Conservation (phyloP, 2,888 invertebrate genomes). For the Anorthoa munda region DNA sequence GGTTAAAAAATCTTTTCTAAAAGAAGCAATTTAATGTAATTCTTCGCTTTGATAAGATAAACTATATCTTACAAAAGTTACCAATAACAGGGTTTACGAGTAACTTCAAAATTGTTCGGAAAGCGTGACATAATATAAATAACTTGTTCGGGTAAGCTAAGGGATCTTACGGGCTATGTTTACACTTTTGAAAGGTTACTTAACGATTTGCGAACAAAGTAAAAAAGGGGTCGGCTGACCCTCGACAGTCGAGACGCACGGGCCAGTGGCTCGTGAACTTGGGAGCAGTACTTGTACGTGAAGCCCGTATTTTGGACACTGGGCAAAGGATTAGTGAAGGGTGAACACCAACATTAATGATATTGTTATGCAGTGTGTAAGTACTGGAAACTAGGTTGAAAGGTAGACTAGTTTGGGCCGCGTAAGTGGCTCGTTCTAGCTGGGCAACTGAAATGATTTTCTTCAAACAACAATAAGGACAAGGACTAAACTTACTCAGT, state of each 20-base stretch:
- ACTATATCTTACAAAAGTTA: not conserved
- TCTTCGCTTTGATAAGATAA: slow-evolving; percentile 6
- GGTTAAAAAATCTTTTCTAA: too few relatives aligned
- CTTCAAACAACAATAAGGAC: not conserved
- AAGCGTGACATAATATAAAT: not conserved
- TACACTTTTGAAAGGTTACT: slow-evolving; percentile 17
- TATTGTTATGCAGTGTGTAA: not conserved
- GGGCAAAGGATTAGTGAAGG: slow-evolving; percentile 5
- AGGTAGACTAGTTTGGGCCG: slow-evolving; percentile 1
- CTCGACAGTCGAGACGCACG: slow-evolving; percentile 46
- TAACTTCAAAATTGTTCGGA: not conserved
- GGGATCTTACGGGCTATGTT: not conserved
- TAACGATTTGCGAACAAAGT: slow-evolving; percentile 64
- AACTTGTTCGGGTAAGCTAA: not conserved
- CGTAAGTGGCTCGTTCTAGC: too few relatives aligned
- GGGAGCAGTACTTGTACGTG: slow-evolving; percentile 7
- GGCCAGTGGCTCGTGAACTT: slow-evolving; percentile 63
- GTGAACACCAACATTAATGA: slow-evolving; percentile 18
- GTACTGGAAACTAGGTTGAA: not conserved
- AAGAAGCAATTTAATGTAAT: not conserved
- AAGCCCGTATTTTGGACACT: slow-evolving; percentile 33
- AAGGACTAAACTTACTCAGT: too few relatives aligned
- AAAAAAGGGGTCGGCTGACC: slow-evolving; percentile 62
- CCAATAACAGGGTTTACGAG: not conserved
- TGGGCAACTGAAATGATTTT: not conserved